Base-by-base conservation (phyloP, 2,113 vertebrate species). In the Amphilophus citrinellus region DNA sequence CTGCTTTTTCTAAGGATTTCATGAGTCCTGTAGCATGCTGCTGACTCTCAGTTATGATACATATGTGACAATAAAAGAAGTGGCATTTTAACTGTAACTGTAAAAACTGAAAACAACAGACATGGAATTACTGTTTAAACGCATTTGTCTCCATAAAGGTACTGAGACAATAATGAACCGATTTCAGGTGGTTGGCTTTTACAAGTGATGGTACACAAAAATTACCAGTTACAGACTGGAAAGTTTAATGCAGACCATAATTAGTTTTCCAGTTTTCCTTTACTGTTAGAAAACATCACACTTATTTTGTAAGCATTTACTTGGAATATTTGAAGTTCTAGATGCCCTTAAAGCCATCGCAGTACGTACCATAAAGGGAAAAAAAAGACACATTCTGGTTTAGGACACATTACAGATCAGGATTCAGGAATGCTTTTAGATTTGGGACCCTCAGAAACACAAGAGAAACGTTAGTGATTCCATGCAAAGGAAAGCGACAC, bases 241-340 rank as follows among this genome's bases (percentile, higher is more conserved):
- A 13, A 44, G 11, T 44, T 10, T 44, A 14, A 1, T 27, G 39
- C 47, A 3, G 65, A 47, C 14, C 27, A 3, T 0, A 50, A 27
- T 47, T 18, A 1, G 0, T 30, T 68, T 68, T 47, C 15, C 15
- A 50, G 47, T 50, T 50, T 50, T 15, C 47, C 5, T 68, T 68
- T 68, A 68, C 39, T 47, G 65, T 47, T 47, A 47, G 8, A 68
- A 47, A 68, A 68, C 27, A 47, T 68, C 3, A 68, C 27, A 18
- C 22, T 68, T 30, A 50, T 68, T 50, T 9, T 68, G 1, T 50
- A 30, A 71, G 15, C 18, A 50, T 68, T 68, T 68, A 50, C 30
- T 27, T 24, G 6, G 5, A 5, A 68, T 2, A 50, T 68, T 68
- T 68, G 42, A 71, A 47, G 42, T 68, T 68, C 10, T 68, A 68